Percentiles rank a stretch among this genome's conserved stretches.
Evolutionary conservation across 2,888 invertebrate genomes (phyloP).

Genomic region (Drosophila atroscutellata): DNA sequence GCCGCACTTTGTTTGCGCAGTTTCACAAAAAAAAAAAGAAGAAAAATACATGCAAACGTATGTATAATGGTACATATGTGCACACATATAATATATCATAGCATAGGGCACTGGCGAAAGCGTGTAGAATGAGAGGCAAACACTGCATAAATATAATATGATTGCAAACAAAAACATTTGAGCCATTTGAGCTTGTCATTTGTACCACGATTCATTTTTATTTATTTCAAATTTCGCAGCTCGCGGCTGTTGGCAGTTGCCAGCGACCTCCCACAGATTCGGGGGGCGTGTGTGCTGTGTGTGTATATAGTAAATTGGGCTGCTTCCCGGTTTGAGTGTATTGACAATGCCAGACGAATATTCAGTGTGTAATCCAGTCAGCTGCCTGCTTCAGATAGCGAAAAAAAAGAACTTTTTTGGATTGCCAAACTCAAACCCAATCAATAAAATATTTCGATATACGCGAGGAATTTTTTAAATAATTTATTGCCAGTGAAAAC

Average conservation of each 20-base stretch:
- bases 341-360: constrained; percentile 30
- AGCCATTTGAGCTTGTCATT: constrained; percentile 76
- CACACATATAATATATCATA: constrained; percentile 29
- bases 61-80: constrained; percentile 18
- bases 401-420: not conserved
- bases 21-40: constrained; percentile 7
- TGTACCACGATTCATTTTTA: constrained; percentile 47
- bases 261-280: constrained; percentile 11
- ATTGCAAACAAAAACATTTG: constrained; percentile 79
- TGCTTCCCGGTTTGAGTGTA: constrained; percentile 15
- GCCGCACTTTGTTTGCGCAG: constrained; percentile 33
- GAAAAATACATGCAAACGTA: constrained; percentile 1
- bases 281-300: constrained; percentile 8
- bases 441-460: constrained; percentile 21
- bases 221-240: constrained; percentile 23
- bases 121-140: constrained; percentile 38
- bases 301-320: constrained; percentile 24
- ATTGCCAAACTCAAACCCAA: constrained; percentile 25
- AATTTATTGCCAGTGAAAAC: constrained; percentile 7
- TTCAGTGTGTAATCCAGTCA: constrained; percentile 18
- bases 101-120: not conserved
- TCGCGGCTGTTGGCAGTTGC: constrained; percentile 41
- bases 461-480: constrained; percentile 13
- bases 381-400: constrained; percentile 28
- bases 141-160: constrained; percentile 80